Conservation (phyloP, 2,113 vertebrate species). For the Lampris incognitus region DNA sequence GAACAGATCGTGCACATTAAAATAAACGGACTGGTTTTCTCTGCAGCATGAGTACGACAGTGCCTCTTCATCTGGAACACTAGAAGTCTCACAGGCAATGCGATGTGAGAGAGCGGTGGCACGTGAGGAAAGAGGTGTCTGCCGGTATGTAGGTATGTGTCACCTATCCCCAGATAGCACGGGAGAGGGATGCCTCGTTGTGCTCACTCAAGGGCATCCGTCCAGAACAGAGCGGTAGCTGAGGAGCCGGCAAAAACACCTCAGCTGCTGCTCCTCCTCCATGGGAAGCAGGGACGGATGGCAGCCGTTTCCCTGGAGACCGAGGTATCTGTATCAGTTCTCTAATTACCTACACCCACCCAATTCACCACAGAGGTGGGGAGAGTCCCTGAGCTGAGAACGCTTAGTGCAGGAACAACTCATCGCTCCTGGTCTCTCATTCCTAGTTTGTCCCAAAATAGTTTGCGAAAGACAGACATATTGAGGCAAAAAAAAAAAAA, state of each 20-base stretch:
- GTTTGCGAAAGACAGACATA: conserved; percentile 1
- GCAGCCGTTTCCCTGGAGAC: conserved; percentile 70
- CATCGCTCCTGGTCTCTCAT: conserved; percentile 18
- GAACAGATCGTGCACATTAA: no score
- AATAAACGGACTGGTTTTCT: no score
- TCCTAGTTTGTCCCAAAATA: conserved; percentile 31
- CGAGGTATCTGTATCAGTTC: conserved; percentile 51
- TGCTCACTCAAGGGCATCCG: conserved; percentile 43
- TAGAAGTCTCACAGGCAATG: no score
- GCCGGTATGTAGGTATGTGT: conserved; percentile 16
- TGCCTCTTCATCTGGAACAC: no score
- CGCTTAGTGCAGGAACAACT: conserved; percentile 23
- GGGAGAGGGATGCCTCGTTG: conserved; percentile 14
- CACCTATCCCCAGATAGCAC: conserved; percentile 9
- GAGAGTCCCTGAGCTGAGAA: conserved; percentile 29
- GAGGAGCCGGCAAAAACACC: conserved; percentile 27
- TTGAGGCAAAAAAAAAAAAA: not conserved
- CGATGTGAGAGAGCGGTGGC: no score
- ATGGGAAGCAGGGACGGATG: conserved; percentile 55
- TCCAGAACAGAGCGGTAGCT: conserved; percentile 19
- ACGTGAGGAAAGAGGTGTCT: not conserved
- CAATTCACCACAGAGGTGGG: conserved; percentile 25
- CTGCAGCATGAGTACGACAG: no score
- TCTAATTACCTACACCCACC: conserved; percentile 59
- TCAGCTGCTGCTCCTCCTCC: conserved; percentile 45